Conservation (phyloP, 2,888 invertebrate genomes). For the Drosophila testacea region DNA sequence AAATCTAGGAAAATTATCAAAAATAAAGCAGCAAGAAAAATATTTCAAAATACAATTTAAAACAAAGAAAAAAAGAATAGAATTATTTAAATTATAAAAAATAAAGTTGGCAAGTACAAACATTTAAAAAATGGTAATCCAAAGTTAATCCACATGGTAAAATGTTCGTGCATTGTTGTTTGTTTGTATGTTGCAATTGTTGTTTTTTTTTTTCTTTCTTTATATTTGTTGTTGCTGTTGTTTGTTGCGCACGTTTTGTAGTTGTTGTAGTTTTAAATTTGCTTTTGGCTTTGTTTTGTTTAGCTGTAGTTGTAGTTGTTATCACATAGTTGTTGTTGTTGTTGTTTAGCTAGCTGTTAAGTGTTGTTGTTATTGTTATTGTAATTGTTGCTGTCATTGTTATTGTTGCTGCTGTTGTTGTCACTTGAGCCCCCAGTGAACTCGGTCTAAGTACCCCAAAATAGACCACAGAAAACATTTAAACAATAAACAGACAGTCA, state of each 20-base stretch:
- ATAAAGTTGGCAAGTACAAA: slow-evolving; percentile 50
- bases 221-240: slow-evolving; percentile 29
- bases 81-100: slow-evolving; percentile 1
- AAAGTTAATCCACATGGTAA: slow-evolving; percentile 72
- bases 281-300: slow-evolving; percentile 21
- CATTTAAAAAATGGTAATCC: slow-evolving; percentile 68
- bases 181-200: slow-evolving; percentile 22
- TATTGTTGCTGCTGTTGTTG: neutral
- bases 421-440: slow-evolving; percentile 18
- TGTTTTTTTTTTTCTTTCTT: slow-evolving; percentile 25
- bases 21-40: neutral
- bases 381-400: neutral
- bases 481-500: slow-evolving; percentile 34
- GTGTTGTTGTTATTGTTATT: slow-evolving; percentile 15
- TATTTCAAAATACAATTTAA: neutral
- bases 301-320: slow-evolving; percentile 23
- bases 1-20: neutral
- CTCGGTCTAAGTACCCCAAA: slow-evolving; percentile 12
- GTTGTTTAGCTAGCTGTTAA: slow-evolving; percentile 32
- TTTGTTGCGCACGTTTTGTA: slow-evolving; percentile 33
- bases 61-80: neutral
- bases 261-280: slow-evolving; percentile 16
- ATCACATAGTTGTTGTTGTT: slow-evolving; percentile 18
- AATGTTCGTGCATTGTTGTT: slow-evolving; percentile 67
- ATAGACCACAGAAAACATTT: slow-evolving; percentile 28